These are phyloP conservation scores for Trogon surrucura DNA, from an alignment of 2,113 vertebrate species.

Conservation along the genomic window DNA sequence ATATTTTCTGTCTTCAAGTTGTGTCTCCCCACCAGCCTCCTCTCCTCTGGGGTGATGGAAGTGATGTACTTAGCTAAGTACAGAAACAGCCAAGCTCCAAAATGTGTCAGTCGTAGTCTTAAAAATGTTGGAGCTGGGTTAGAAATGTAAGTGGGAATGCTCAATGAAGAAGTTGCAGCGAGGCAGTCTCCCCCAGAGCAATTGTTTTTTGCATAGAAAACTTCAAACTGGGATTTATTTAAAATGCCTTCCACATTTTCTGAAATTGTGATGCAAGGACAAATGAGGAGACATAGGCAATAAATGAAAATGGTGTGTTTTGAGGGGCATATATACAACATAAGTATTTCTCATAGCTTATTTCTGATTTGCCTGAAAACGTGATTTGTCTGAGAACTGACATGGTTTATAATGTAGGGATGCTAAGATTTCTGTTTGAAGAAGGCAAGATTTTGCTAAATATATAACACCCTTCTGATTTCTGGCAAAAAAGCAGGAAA, in stretches of 20 bases:
- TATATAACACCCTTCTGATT: neutral
- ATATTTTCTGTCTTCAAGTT: neutral
- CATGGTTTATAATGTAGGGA: neutral
- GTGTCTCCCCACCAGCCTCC: neutral
- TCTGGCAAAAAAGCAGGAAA: neutral
- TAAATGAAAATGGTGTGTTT: neutral
- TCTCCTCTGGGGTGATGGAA: neutral
- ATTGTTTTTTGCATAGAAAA: neutral
- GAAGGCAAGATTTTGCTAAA: constrained; percentile 13
- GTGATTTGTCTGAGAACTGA: neutral
- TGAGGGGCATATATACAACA: neutral
- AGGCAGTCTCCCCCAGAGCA: neutral
- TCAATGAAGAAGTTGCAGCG: neutral
- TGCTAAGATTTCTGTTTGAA: neutral
- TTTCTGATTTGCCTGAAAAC: neutral
- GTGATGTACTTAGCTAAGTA: neutral
- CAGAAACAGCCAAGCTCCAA: neutral
- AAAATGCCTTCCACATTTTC: neutral
- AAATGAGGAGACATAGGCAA: neutral
- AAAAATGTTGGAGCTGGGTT: neutral
- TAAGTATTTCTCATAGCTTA: neutral
- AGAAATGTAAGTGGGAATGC: neutral
- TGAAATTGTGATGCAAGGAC: neutral
- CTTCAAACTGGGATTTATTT: neutral
- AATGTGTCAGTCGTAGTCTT: neutral